A percentile compares a stretch with the other conserved stretches of the same genome.
Evolutionary conservation across 2,797 vertebrate genomes (phyloP).

Genomic region (Sebastes iracundus): DNA sequence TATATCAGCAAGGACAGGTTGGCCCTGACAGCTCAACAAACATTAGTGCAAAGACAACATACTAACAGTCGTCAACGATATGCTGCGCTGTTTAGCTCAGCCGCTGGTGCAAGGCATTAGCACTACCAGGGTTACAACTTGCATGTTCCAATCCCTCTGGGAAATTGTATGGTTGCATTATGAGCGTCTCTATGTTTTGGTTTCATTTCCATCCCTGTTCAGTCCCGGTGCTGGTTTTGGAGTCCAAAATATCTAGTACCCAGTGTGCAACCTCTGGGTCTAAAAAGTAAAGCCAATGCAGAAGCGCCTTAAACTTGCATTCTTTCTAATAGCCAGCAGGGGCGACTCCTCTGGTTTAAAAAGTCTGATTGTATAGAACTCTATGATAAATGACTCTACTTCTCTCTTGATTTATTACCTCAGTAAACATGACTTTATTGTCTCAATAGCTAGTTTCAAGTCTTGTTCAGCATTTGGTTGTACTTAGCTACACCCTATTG

Average conservation of each 20-base stretch:
- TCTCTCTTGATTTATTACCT: too few species aligned
- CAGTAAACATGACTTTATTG: too few species aligned
- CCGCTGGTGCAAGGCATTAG: background rate
- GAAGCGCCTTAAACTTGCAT: too few species aligned
- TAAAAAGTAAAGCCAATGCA: too few species aligned
- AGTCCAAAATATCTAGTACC: background rate
- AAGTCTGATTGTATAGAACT: too few species aligned
- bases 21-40: background rate
- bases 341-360: too few species aligned
- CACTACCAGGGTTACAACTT: background rate
- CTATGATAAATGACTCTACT: too few species aligned
- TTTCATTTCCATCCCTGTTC: background rate
- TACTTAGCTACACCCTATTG: too few species aligned
- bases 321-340: too few species aligned
- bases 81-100: background rate
- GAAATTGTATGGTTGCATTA: background rate
- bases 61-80: accelerated
- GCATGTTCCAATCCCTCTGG: background rate
- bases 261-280: too few species aligned
- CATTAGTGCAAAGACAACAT: background rate
- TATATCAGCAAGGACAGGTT: slow-evolving; percentile 8
- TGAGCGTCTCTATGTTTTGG: background rate
- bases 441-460: too few species aligned
- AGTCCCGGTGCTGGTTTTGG: background rate
- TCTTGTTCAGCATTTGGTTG: too few species aligned